phyloP scores from a whole-genome alignment of 2,888 invertebrate species.

The Eulithis prunata region DNA sequence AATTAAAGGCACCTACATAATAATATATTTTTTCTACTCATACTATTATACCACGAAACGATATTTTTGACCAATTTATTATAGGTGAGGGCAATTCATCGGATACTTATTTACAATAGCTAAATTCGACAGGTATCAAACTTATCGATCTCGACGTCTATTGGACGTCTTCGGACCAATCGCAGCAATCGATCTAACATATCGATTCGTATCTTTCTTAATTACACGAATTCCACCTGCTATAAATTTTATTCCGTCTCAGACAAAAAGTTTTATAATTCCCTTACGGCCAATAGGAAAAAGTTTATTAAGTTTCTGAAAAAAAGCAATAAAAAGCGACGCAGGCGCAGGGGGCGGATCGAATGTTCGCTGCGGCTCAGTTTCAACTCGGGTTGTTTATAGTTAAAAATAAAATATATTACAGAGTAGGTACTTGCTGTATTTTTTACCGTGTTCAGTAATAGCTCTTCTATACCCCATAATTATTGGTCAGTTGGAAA shows the following conservation, averaged over 20 bases:
- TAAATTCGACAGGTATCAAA: constrained; percentile 16
- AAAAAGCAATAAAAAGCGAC: constrained; percentile 67
- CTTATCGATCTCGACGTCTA: constrained; percentile 54
- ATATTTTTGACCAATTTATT: no score
- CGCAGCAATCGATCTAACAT: constrained; percentile 45
- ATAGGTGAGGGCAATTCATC: no score
- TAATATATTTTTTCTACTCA: not conserved
- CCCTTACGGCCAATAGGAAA: constrained; percentile 79
- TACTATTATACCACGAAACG: no score
- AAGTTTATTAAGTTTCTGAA: constrained; percentile 70
- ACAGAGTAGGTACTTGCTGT: constrained; percentile 41
- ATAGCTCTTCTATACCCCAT: constrained; percentile 9
- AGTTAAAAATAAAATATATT: constrained; percentile 55
- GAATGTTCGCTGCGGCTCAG: constrained; percentile 60
- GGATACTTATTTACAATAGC: not conserved
- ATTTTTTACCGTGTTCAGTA: constrained; percentile 29
- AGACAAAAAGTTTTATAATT: constrained; percentile 70
- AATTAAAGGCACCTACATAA: not conserved
- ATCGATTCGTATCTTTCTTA: constrained; percentile 59
- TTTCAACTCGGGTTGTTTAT: constrained; percentile 70
- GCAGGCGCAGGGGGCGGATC: constrained; percentile 74
- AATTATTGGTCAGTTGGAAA: constrained; percentile 8
- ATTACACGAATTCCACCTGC: constrained; percentile 70
- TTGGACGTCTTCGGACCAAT: constrained; percentile 59
- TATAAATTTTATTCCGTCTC: constrained; percentile 77